Conservation (phyloP, 2,888 invertebrate species). For the Dicyrtoma fusca region DNA sequence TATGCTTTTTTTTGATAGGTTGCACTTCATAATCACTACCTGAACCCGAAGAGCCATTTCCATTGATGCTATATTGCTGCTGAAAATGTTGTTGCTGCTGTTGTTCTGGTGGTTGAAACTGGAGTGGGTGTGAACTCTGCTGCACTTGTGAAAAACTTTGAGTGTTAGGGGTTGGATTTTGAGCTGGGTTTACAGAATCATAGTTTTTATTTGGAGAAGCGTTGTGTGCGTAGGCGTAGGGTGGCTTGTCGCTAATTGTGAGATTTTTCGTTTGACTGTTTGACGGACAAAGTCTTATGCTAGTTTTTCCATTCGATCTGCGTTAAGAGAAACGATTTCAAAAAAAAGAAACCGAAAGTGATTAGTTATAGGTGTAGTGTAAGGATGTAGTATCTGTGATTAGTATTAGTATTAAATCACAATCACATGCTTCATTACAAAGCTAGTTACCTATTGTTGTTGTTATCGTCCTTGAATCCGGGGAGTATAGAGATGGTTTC, state of each 20-base stretch:
- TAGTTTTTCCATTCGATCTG: constrained; percentile 11
- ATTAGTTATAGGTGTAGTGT: background rate
- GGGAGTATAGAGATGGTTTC: constrained; percentile 33
- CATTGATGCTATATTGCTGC: too few species aligned
- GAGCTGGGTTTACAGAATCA: too few species aligned
- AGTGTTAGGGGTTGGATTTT: too few species aligned
- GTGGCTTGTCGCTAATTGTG: constrained; percentile 1
- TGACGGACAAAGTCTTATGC: constrained; percentile 13
- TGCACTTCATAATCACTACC: background rate
- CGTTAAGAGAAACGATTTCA: background rate
- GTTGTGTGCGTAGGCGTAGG: constrained; percentile 4
- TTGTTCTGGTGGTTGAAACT: too few species aligned
- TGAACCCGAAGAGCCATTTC: background rate
- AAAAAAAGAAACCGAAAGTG: background rate
- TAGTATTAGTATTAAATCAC: background rate
- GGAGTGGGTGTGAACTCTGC: too few species aligned
- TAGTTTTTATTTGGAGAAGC: too few species aligned
- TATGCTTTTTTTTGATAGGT: background rate
- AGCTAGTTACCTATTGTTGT: background rate
- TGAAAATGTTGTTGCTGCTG: too few species aligned
- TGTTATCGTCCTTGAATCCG: constrained; percentile 27
- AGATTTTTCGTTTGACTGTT: background rate
- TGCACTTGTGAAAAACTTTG: too few species aligned
- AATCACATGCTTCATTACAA: background rate
- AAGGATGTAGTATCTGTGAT: background rate